Conservation (phyloP, 1,140 invertebrate species). For the Drosophila sp. region DNA sequence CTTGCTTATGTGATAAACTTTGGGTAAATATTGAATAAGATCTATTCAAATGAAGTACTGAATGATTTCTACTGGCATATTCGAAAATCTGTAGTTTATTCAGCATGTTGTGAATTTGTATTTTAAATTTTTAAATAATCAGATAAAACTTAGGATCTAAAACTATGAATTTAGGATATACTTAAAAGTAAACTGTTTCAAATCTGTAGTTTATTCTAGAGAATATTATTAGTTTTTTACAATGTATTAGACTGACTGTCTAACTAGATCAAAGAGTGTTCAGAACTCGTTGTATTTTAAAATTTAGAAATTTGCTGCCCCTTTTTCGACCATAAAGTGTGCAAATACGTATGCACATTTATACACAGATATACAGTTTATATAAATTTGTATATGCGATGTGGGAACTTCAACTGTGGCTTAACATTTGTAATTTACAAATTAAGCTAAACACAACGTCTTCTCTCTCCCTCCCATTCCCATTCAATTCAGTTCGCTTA, state of each 20-base stretch:
- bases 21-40: conserved; percentile 4
- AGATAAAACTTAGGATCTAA: no score
- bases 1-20: not conserved
- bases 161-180: no score
- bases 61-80: no score
- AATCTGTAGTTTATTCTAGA: no score
- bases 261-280: not conserved
- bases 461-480: not conserved
- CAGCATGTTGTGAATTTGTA: no score
- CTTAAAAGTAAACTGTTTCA: no score
- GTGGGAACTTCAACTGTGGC: conserved; percentile 26
- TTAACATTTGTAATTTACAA: conserved; percentile 21
- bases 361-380: not conserved
- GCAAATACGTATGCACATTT: not conserved
- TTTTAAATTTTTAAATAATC: no score
- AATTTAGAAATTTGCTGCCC: not conserved
- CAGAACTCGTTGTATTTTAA: not conserved
- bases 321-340: not conserved
- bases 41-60: no score
- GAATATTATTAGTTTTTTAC: no score
- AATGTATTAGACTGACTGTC: no score
- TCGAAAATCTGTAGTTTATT: no score
- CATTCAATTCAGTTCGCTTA: conserved; percentile 19
- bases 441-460: conserved; percentile 24
- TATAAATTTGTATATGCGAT: not conserved